Evolutionary conservation across 2,113 vertebrate genomes (phyloP).

Genomic region (Orycteropus afer): DNA sequence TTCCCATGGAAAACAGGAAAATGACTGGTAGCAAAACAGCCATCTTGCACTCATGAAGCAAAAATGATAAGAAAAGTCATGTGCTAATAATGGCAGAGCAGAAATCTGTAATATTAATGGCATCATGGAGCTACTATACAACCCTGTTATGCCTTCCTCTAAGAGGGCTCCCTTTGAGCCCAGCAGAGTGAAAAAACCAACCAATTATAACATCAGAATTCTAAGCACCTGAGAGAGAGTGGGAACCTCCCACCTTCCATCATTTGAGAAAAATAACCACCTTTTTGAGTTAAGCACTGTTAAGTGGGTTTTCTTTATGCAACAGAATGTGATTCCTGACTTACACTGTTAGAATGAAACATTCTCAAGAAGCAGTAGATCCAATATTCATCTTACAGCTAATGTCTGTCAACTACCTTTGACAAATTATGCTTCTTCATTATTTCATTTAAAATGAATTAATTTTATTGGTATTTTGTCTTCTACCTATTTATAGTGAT

Average conservation of each 20-base stretch:
- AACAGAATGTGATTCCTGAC: not conserved
- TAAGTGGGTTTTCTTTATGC: not conserved
- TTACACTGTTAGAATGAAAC: not conserved
- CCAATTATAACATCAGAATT: too few relatives aligned
- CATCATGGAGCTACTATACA: not conserved
- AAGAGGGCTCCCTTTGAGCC: too few relatives aligned
- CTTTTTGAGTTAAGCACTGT: not conserved
- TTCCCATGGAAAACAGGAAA: not conserved
- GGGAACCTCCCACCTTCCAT: not conserved
- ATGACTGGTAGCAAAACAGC: too few relatives aligned
- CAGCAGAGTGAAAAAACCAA: too few relatives aligned
- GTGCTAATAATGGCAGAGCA: not conserved
- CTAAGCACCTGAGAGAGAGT: too few relatives aligned
- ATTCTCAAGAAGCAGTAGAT: not conserved
- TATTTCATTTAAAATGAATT: conserved; percentile 16
- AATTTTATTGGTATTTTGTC: not conserved
- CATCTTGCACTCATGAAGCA: too few relatives aligned
- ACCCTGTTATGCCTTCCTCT: not conserved
- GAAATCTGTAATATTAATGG: not conserved
- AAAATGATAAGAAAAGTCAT: not conserved
- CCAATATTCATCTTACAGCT: not conserved
- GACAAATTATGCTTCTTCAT: not conserved
- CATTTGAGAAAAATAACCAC: not conserved
- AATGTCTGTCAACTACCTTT: not conserved
- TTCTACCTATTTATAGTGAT: not conserved